Conservation (phyloP, 2,888 invertebrate species). For the Chrysolina americana region DNA sequence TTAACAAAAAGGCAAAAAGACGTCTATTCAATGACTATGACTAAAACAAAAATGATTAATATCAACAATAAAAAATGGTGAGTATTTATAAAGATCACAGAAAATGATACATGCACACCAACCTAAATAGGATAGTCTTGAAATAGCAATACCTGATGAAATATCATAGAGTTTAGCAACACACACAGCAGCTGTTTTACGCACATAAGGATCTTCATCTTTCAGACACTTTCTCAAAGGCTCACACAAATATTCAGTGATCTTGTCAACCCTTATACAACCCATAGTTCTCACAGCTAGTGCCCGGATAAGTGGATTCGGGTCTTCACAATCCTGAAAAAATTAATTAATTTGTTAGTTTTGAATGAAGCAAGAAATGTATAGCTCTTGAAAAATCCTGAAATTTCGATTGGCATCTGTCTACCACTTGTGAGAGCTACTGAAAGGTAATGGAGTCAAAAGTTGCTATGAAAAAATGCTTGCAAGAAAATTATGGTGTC, state of each 20-base stretch:
- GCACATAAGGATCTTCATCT: constrained; percentile 97
- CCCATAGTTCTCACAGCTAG: constrained; percentile 99
- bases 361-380: too few species aligned
- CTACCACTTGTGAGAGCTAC: neutral
- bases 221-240: constrained; percentile 95
- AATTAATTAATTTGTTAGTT: constrained; percentile 6
- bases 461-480: constrained; percentile 77
- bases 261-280: constrained; percentile 99
- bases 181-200: constrained; percentile 99
- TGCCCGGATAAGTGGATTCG: constrained; percentile 98
- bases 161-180: constrained; percentile 99
- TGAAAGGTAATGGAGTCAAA: constrained; percentile 31
- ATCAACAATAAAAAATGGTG: too few species aligned
- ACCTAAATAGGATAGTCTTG: too few species aligned
- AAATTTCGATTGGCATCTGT: neutral
- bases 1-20: too few species aligned
- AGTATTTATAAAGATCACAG: too few species aligned
- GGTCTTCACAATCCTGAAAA: constrained; percentile 96
- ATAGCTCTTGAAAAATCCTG: too few species aligned
- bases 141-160: constrained; percentile 73
- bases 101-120: too few species aligned
- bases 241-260: constrained; percentile 99
- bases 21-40: too few species aligned
- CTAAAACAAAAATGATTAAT: too few species aligned
- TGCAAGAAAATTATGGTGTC: constrained; percentile 63